Percentiles rank a stretch among this genome's conserved stretches.
Conservation (phyloP, 1,140 invertebrate species). For the Pissodes strobi region DNA sequence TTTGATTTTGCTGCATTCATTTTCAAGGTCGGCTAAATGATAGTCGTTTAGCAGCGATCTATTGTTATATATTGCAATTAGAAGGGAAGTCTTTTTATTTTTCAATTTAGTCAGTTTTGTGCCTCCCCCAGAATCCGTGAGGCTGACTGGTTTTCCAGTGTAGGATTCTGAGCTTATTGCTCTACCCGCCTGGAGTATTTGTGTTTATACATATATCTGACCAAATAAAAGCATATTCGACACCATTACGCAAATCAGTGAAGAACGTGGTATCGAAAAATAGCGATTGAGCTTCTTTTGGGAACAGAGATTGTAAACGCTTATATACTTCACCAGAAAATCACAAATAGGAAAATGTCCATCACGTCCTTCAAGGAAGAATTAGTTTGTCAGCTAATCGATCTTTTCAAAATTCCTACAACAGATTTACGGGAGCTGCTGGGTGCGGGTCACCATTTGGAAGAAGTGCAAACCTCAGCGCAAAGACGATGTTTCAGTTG, state of each 20-base stretch:
- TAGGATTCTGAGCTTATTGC: too few relatives aligned
- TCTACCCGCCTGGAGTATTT: too few relatives aligned
- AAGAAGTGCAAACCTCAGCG: neutral
- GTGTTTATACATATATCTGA: neutral
- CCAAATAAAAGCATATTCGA: conserved; percentile 1
- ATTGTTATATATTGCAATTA: too few relatives aligned
- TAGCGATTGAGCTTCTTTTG: neutral
- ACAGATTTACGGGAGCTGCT: neutral
- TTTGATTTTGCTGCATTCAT: too few relatives aligned
- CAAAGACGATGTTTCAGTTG: neutral
- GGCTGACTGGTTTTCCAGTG: too few relatives aligned
- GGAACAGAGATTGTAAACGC: neutral
- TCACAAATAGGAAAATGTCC: neutral
- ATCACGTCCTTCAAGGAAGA: neutral
- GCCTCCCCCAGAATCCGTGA: too few relatives aligned
- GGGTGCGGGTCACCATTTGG: neutral
- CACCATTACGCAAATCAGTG: too few relatives aligned
- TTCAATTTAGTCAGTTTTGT: too few relatives aligned
- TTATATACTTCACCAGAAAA: neutral
- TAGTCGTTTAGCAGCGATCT: too few relatives aligned
- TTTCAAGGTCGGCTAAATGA: too few relatives aligned
- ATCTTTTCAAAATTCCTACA: neutral
- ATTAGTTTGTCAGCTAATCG: neutral
- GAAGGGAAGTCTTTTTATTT: too few relatives aligned
- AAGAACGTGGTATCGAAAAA: neutral